Evolutionary conservation across 1,140 invertebrate genomes (phyloP).

Genomic region (Drosophila prosaltans): DNA sequence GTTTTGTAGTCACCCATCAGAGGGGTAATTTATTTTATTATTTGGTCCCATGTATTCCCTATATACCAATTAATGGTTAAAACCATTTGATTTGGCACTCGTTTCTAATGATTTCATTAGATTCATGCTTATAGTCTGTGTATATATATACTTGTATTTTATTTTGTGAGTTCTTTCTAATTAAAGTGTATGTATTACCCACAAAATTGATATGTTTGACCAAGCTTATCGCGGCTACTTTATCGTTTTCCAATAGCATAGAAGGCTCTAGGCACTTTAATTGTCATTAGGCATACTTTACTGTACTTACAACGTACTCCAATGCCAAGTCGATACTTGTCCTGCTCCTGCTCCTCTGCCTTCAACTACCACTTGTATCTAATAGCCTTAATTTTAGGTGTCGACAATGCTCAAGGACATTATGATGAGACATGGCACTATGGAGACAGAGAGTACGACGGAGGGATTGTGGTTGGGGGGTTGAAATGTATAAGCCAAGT

Average conservation of each 20-base stretch:
- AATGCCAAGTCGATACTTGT: slow-evolving; percentile 18
- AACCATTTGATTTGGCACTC: slow-evolving; percentile 23
- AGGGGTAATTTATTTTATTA: slow-evolving; percentile 20
- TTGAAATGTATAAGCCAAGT: slow-evolving; percentile 7
- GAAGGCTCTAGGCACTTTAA: slow-evolving; percentile 18
- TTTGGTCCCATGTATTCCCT: slow-evolving; percentile 16
- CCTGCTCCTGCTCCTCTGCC: neutral
- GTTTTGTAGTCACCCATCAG: neutral
- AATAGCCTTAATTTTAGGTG: slow-evolving; percentile 29
- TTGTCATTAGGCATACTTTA: slow-evolving; percentile 25
- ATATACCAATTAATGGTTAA: slow-evolving; percentile 19
- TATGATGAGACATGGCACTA: slow-evolving; percentile 13
- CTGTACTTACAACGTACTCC: slow-evolving; percentile 16
- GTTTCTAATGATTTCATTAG: slow-evolving; percentile 19
- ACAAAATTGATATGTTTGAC: slow-evolving; percentile 20
- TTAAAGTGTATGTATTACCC: slow-evolving; percentile 15
- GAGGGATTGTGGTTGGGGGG: neutral
- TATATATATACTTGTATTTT: slow-evolving; percentile 1
- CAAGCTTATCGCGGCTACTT: slow-evolving; percentile 22
- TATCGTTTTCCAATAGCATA: slow-evolving; percentile 23
- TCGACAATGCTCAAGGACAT: slow-evolving; percentile 26
- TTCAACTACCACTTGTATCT: slow-evolving; percentile 16
- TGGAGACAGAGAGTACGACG: neutral
- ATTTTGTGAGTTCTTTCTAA: slow-evolving; percentile 13
- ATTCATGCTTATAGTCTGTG: neutral